These are phyloP conservation scores for Plecotus auritus DNA, from an alignment of 2,113 vertebrate species.

Conservation along the genomic window DNA sequence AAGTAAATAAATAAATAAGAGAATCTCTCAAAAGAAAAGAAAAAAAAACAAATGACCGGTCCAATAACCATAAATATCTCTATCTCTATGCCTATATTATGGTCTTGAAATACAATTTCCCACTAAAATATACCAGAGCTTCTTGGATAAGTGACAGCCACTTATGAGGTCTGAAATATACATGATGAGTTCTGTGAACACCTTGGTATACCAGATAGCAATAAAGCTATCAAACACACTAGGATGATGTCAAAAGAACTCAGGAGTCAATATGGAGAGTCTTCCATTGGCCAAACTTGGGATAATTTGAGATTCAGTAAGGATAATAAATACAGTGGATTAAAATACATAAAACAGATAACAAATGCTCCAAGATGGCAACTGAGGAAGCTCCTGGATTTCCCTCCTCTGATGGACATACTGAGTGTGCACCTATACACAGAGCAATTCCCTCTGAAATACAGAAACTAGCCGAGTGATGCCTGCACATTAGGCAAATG, in stretches of 20 bases:
- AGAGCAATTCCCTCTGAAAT: not conserved
- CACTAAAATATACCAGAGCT: not conserved
- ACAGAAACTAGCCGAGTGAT: not conserved
- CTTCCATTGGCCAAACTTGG: not conserved
- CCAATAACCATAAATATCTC: not conserved
- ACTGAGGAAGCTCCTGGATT: not conserved
- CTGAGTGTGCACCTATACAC: not conserved
- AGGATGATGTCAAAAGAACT: not conserved
- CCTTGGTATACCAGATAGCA: not conserved
- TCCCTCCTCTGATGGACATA: not conserved
- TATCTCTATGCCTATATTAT: not conserved
- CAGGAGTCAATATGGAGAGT: not conserved
- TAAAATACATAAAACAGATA: not conserved
- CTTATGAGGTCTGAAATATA: not conserved
- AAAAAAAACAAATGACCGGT: not conserved
- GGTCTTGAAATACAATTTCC: not conserved
- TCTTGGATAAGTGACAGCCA: not conserved
- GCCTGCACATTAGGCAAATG: no score
- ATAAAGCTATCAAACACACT: not conserved
- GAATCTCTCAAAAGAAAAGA: not conserved
- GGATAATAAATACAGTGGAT: not conserved
- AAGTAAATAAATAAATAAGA: not conserved
- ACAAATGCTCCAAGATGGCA: not conserved
- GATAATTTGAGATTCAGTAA: not conserved
- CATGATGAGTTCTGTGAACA: not conserved